Conservation (phyloP, 2,888 invertebrate genomes). For the Epistrophe eligans region DNA sequence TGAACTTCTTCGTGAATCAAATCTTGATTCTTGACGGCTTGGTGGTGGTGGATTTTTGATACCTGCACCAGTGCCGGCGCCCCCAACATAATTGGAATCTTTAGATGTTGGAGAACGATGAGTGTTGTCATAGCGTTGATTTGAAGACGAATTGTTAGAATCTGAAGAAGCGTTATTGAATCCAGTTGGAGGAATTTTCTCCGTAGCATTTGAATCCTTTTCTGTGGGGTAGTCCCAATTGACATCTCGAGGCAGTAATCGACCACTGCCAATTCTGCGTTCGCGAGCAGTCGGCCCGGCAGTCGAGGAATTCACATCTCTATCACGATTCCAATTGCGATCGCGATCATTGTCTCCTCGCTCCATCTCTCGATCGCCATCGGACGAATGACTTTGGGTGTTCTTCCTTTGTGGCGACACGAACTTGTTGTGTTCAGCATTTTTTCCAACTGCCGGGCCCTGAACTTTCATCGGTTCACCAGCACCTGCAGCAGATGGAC, state of each 20-base stretch:
- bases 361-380: conserved; percentile 62
- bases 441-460: conserved; percentile 84
- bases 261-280: conserved; percentile 93
- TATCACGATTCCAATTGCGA: conserved; percentile 41
- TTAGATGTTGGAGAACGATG: conserved; percentile 66
- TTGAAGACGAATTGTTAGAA: conserved; percentile 35
- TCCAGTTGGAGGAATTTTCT: conserved; percentile 4
- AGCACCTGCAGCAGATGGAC: conserved; percentile 17
- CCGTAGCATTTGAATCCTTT: conserved; percentile 73
- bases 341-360: conserved; percentile 79
- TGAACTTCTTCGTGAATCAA: conserved; percentile 68
- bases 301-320: conserved; percentile 74
- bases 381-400: conserved; percentile 30
- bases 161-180: conserved; percentile 21
- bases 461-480: conserved; percentile 62
- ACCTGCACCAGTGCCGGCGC: conserved; percentile 17
- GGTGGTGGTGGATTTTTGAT: conserved; percentile 59
- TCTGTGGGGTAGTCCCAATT: conserved; percentile 84
- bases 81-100: conserved; percentile 16
- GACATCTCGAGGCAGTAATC: conserved; percentile 87
- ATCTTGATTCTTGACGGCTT: conserved; percentile 55
- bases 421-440: conserved; percentile 84
- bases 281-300: conserved; percentile 77
- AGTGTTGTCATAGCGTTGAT: conserved; percentile 47
- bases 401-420: conserved; percentile 63